phyloP scores from a whole-genome alignment of 2,113 vertebrate genomes.

The Bagarius yarrelli region DNA sequence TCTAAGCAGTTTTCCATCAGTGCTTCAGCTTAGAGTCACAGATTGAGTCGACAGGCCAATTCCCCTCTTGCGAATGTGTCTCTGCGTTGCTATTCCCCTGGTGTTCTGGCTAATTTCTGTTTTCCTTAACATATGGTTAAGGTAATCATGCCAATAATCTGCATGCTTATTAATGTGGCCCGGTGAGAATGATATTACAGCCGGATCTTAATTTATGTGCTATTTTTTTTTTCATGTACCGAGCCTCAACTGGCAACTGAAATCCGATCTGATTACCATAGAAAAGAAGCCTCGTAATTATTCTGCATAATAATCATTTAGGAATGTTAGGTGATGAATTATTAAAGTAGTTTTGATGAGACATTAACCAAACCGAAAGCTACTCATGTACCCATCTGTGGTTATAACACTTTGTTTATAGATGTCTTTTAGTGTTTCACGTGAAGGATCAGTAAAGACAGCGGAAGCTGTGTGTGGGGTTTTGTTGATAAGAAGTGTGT shows the following conservation, averaged over 20 bases:
- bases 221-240: neutral
- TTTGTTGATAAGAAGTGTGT: slow-evolving; percentile 59
- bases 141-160: slow-evolving; percentile 46
- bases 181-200: slow-evolving; percentile 1
- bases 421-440: neutral
- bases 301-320: slow-evolving; percentile 6
- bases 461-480: neutral
- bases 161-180: slow-evolving; percentile 51
- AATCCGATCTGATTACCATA: slow-evolving; percentile 6
- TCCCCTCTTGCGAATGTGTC: slow-evolving; percentile 62
- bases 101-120: slow-evolving; percentile 60
- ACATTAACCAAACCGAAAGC: slow-evolving; percentile 1
- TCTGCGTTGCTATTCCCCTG: slow-evolving; percentile 57
- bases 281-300: neutral
- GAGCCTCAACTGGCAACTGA: neutral
- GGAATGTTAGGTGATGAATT: slow-evolving; percentile 18
- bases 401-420: neutral
- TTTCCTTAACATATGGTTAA: slow-evolving; percentile 62
- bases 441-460: slow-evolving; percentile 11
- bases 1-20: neutral
- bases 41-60: slow-evolving; percentile 69
- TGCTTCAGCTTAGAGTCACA: slow-evolving; percentile 57
- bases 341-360: slow-evolving; percentile 44
- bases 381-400: neutral
- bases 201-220: slow-evolving; percentile 1